Evolutionary conservation across 2,888 invertebrate species (phyloP).

Genomic region (Macaria liturata): DNA sequence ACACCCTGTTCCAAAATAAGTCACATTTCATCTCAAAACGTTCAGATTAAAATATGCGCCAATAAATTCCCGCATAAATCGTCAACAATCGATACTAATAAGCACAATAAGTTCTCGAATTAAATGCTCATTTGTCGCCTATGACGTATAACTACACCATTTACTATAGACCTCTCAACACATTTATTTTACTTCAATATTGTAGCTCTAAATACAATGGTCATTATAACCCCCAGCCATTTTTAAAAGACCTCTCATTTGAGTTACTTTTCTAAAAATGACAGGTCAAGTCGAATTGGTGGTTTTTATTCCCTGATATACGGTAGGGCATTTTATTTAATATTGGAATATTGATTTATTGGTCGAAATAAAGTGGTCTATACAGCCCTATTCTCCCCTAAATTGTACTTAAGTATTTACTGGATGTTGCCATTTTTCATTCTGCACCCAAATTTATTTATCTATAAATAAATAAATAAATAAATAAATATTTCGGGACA

Average conservation of each 20-base stretch:
- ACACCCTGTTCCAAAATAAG: conserved; percentile 20
- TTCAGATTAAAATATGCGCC: conserved; percentile 35
- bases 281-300: conserved; percentile 48
- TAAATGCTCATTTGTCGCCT: conserved; percentile 66
- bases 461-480: too few species aligned
- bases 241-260: conserved; percentile 39
- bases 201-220: too few species aligned
- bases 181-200: too few species aligned
- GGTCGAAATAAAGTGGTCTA: conserved; percentile 49
- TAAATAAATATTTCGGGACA: too few species aligned
- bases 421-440: too few species aligned
- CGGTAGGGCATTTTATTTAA: conserved; percentile 74
- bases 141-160: conserved; percentile 55
- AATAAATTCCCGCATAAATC: conserved; percentile 55
- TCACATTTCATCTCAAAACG: conserved; percentile 23
- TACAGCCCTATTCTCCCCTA: conserved; percentile 51
- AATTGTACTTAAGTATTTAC: conserved; percentile 54
- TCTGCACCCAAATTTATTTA: too few species aligned
- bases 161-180: conserved; percentile 36
- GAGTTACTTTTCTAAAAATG: conserved; percentile 29
- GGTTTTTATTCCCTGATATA: conserved; percentile 67
- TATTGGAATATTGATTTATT: conserved; percentile 77
- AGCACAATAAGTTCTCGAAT: conserved; percentile 67
- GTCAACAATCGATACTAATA: conserved; percentile 63
- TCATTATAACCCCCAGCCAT: conserved; percentile 33